Evolutionary conservation across 2,797 vertebrate species (phyloP), one percentile per base, ranked within the genome.

Genomic region (Hemibagrus guttatus): DNA sequence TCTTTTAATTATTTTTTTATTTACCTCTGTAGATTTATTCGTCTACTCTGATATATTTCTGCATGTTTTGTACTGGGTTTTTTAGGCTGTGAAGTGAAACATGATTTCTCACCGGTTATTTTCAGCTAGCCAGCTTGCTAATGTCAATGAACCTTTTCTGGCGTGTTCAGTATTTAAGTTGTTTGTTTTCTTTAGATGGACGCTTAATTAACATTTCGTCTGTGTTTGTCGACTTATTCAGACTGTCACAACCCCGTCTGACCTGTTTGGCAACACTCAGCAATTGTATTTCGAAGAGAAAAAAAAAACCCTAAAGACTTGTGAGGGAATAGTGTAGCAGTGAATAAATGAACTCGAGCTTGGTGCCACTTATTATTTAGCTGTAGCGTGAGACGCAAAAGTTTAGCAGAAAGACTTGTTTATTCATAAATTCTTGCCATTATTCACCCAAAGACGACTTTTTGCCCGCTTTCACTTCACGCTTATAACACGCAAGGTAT

Each of bases 121-220:
- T 21, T 31, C 23, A 68, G n/a, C 19, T 68, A 82, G 81, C 42
- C 79, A 28, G 35, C 61, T 21, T 64, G 80, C 81, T 82, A 52
- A 81, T n/a, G 23, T 17, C 21, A 31, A 3, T 66, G 1, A 31
- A 82, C 63, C 35, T 82, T 52, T 61, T 11, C 0, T n/a, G 0
- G 19, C 2, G 5, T 66, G 11, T 81, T 63, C 12, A 2, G 3
- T 46, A 1, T 46, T 78, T 23, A 35, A 35, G 58, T 19, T 3
- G 16, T 19, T 2, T 54, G 16, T 49, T 26, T 6, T 7, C 11
- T 78, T 52, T 35, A 23, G 17, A 79, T 16, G 1, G 21, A 26
- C 28, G 19, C 19, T 59, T 63, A 63, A n/a, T 63, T 17, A 81
- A 63, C n/a, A 59, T 6, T 59, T 61, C 11, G 0, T 39, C 6